Conservation (phyloP, 2,888 invertebrate genomes). For the Notodromas monacha region DNA sequence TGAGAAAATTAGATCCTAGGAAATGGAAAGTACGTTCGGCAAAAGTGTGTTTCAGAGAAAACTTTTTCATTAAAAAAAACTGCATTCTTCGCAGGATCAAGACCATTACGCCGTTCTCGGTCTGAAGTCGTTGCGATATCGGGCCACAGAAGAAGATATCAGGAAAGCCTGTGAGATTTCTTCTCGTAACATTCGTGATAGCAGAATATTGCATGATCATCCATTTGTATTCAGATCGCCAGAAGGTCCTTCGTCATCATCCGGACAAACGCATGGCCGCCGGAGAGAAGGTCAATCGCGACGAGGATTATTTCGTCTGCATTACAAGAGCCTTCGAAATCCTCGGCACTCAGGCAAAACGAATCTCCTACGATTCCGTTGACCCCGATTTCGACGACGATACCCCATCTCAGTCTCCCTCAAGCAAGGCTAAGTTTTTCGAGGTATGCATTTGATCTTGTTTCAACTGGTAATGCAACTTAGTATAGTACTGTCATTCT, state of each 20-base stretch:
- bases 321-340: constrained; percentile 92
- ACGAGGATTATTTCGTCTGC: constrained; percentile 91
- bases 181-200: background rate
- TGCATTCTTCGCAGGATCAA: constrained; percentile 30
- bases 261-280: constrained; percentile 82
- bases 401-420: constrained; percentile 36
- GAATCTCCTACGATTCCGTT: constrained; percentile 78
- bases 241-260: constrained; percentile 71
- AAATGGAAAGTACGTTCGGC: constrained; percentile 44
- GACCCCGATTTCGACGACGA: constrained; percentile 75
- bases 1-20: constrained; percentile 51
- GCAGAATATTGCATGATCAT: constrained; percentile 2
- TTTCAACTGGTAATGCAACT: too few species aligned
- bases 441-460: constrained; percentile 11
- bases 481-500: too few species aligned
- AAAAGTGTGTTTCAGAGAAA: constrained; percentile 6
- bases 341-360: constrained; percentile 37
- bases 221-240: constrained; percentile 23
- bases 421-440: constrained; percentile 43
- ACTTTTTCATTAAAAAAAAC: too few species aligned
- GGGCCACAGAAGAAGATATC: constrained; percentile 68
- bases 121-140: constrained; percentile 40
- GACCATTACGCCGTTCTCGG: constrained; percentile 91
- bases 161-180: constrained; percentile 53
- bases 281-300: constrained; percentile 52